phyloP scores from a whole-genome alignment of 2,113 vertebrate genomes.

The Barbus barbus region DNA sequence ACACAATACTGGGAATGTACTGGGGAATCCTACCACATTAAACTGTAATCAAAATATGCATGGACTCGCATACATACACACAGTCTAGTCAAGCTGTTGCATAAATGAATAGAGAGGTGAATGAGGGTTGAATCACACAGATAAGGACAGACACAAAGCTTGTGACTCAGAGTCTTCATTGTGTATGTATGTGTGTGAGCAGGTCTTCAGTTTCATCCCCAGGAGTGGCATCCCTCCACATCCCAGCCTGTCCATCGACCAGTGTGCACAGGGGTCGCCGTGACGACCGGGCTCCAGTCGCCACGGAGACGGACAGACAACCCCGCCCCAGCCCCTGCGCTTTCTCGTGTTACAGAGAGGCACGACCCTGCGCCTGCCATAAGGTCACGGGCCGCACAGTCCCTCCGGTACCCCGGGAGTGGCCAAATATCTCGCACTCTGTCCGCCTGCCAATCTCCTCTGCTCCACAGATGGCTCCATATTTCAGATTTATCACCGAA shows the following conservation, averaged over 20 bases:
- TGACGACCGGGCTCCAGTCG: constrained; percentile 70
- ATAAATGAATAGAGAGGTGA: constrained; percentile 41
- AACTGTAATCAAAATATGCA: background rate
- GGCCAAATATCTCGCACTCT: constrained; percentile 71
- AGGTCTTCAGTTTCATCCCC: constrained; percentile 59
- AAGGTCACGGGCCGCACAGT: constrained; percentile 75
- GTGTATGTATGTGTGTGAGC: constrained; percentile 17
- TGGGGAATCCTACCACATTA: background rate
- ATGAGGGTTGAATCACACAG: background rate
- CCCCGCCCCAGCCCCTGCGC: constrained; percentile 55
- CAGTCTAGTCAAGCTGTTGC: constrained; percentile 9
- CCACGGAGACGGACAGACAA: constrained; percentile 73
- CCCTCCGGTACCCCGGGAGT: constrained; percentile 76
- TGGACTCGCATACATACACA: background rate
- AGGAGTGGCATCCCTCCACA: constrained; percentile 61
- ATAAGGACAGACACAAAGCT: constrained; percentile 1
- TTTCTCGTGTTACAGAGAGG: constrained; percentile 76
- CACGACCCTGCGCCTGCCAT: constrained; percentile 77
- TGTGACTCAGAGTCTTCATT: background rate
- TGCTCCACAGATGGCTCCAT: constrained; percentile 86
- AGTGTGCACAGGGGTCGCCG: constrained; percentile 65
- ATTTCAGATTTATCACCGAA: constrained; percentile 90
- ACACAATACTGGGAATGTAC: too few species aligned
- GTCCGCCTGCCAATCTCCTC: constrained; percentile 82
- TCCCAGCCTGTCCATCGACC: constrained; percentile 65